Evolutionary conservation across 2,888 invertebrate species (phyloP), one percentile per base, ranked within the genome.

Genomic region (Caenorhabditis parvicauda): DNA sequence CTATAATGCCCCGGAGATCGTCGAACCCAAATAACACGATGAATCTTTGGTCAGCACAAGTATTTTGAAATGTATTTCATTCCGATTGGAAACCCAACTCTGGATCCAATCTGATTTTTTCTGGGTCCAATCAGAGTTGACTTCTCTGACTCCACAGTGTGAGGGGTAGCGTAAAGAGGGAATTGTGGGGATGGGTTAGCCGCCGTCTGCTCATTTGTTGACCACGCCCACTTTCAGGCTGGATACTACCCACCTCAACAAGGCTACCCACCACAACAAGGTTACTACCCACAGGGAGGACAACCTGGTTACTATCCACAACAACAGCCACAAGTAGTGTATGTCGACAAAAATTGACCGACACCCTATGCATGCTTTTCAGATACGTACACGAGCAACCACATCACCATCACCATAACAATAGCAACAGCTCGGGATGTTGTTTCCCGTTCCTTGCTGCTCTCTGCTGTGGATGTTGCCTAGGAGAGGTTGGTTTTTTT

Each of bases 261-360:
- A 2, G 67, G 70, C 50, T 69, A 70, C 14, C 67, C 71, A 45
- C 68, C 70, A 2, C 57, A 56, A 7, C 57, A 71, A 42, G 55
- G 59, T 9, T 64, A 67, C 9, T 74, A 74, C 44, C 76, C 76
- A n/a, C 67, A 64, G 17, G 70, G 70, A 29, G n/a, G n/a, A n/a
- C n/a, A n/a, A n/a, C n/a, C n/a, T n/a, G n/a, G n/a, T n/a, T 66
- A 69, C 21, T 74, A 72, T 42, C 71, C 72, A 51, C 67, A 69
- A 9, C 64, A 68, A 37, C 68, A 68, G 42, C 76, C 74, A 14
- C 74, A 75, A 70, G 74, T 76, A 19, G 63, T 75, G 75, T 76
- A 37, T 67, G 75, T 73, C 22, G n/a, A 35, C 19, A 46, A 42
- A 42, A 24, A n/a, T n/a, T n/a, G n/a, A n/a, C n/a, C n/a, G n/a